Evolutionary conservation across 2,888 invertebrate species (phyloP), one percentile per base, ranked within the genome.

Genomic region (Pristionchus arcanus): DNA sequence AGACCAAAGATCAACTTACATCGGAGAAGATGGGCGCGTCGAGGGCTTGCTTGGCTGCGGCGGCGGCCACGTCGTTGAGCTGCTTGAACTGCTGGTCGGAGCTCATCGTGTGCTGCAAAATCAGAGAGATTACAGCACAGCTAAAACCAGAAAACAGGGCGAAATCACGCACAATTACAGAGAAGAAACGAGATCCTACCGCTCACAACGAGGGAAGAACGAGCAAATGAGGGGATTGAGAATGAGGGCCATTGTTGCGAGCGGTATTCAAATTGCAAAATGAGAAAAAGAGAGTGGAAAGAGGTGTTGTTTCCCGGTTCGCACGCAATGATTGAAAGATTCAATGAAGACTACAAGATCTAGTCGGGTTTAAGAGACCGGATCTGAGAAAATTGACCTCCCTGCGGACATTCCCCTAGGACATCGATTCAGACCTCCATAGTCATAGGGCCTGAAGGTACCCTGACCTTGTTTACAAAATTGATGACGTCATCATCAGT

Each of bases 11-110:
- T 15, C 37, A 37, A 55, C 74, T 74, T 53, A 88, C 87, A 88
- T 88, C 87, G 53, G 74, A 74, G 74, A 88, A 88, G 49, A 88
- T 88, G 74, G 87, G 87, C 28, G 87, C 42, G 55, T 88, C 87
- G 55, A 88, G 87, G 16, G 87, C 59, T 15, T 15, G 13, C 71
- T 68, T 87, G 71, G 63, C 68, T 15, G 55, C 55, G 31, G 37
- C 55, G 31, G 55, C 42, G 25, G 87, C 68, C 13, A 2, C 37
- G 28, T 87, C 87, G 25, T 37, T 85, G 34, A 37, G 42, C 66
- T 59, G 37, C 68, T 87, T 87, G 68, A 87, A 87, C 49, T 66
- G 85, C 59, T 85, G 49, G 25, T 63, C 84, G 28, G 42, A 42
- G 83, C 84, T 59, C 59, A 55, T 84, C 9, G 19, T 49, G 15